Percentiles rank a stretch among this genome's conserved stretches.
Conservation (phyloP, 1,140 invertebrate species). For the Drosophila takahashii region DNA sequence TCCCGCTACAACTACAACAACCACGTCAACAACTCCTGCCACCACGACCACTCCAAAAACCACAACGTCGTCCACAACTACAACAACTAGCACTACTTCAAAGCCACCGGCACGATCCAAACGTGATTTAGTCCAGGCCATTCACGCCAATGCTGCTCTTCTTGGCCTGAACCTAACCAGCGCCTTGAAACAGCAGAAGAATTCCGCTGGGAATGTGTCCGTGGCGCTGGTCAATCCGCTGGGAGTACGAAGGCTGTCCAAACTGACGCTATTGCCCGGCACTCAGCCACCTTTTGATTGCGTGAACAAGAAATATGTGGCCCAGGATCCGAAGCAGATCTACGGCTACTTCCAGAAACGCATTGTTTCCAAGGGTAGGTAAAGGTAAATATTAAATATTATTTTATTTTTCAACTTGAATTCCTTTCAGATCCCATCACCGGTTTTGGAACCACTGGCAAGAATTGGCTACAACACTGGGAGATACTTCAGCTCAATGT, state of each 20-base stretch:
- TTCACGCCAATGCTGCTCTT: slow-evolving; percentile 68
- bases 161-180: slow-evolving; percentile 66
- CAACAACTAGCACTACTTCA: slow-evolving; percentile 36
- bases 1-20: slow-evolving; percentile 60
- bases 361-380: slow-evolving; percentile 87
- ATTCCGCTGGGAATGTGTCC: slow-evolving; percentile 33
- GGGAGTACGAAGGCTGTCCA: slow-evolving; percentile 40
- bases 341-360: slow-evolving; percentile 90
- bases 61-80: slow-evolving; percentile 41
- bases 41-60: slow-evolving; percentile 32
- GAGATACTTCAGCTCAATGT: slow-evolving; percentile 90
- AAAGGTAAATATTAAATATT: background rate
- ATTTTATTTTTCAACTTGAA: background rate
- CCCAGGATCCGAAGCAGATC: slow-evolving; percentile 88
- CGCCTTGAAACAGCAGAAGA: slow-evolving; percentile 62
- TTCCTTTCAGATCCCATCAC: slow-evolving; percentile 87
- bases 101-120: slow-evolving; percentile 49
- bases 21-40: slow-evolving; percentile 44
- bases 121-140: slow-evolving; percentile 65
- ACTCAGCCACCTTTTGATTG: slow-evolving; percentile 86
- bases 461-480: slow-evolving; percentile 92
- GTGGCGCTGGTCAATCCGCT: slow-evolving; percentile 63
- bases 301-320: slow-evolving; percentile 87
- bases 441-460: slow-evolving; percentile 88
- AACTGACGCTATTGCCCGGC: slow-evolving; percentile 42